Conservation (phyloP, 2,113 vertebrate species). For the Lipotes vexillifer region DNA sequence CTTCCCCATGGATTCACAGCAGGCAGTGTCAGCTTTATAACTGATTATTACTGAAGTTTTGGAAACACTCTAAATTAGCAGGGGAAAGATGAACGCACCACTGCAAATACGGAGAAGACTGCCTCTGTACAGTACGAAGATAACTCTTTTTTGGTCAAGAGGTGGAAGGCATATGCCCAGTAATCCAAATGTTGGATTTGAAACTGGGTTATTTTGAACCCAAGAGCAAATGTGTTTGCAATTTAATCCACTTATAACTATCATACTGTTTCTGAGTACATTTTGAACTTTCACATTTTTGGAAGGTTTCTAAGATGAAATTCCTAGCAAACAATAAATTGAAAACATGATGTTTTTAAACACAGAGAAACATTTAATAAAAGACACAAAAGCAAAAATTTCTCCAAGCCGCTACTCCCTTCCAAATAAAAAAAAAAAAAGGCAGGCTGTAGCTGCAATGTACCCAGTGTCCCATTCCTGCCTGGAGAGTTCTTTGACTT, state of each 20-base stretch:
- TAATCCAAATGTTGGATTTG: not conserved
- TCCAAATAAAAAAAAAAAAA: not conserved
- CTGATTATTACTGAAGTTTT: not conserved
- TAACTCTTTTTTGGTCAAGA: not conserved
- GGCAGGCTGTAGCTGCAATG: not conserved
- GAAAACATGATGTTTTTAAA: not conserved
- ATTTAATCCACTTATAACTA: not conserved
- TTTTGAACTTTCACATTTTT: not conserved
- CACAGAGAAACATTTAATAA: not conserved
- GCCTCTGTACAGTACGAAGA: not conserved
- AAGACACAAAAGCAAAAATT: slow-evolving; percentile 15
- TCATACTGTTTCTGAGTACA: not conserved
- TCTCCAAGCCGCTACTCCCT: not conserved
- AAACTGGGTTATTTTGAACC: not conserved
- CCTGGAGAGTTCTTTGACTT: not conserved
- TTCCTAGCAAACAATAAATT: not conserved
- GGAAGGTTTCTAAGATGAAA: not conserved
- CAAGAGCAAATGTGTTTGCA: not conserved
- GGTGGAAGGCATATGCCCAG: not conserved
- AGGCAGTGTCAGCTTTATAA: not conserved
- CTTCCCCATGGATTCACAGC: not conserved
- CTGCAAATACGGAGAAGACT: not conserved
- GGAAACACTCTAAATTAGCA: not conserved
- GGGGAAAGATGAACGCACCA: not conserved
- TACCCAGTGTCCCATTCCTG: not conserved